Evolutionary conservation across 2,888 invertebrate species (phyloP).

Genomic region (Thymelicus sylvestris): DNA sequence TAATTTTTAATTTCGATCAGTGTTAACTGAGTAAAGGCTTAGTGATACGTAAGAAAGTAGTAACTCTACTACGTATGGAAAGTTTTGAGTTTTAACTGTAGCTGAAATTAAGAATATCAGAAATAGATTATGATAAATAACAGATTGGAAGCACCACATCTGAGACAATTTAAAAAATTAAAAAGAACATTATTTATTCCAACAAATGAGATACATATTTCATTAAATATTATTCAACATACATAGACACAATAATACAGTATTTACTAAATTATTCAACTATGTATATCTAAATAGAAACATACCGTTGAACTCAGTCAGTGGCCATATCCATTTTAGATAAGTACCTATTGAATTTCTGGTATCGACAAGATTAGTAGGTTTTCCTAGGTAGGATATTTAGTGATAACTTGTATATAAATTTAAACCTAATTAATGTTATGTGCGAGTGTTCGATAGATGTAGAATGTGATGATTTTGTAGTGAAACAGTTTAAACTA

Average conservation of each 20-base stretch:
- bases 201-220: not conserved
- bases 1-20: conserved; percentile 24
- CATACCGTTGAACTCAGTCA: conserved; percentile 43
- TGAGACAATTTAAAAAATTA: not conserved
- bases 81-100: conserved; percentile 11
- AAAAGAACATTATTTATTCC: not conserved
- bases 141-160: not conserved
- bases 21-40: conserved; percentile 19
- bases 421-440: conserved; percentile 80
- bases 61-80: not conserved
- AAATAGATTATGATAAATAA: not conserved
- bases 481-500: conserved; percentile 60
- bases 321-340: conserved; percentile 70
- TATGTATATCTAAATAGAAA: not conserved
- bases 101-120: not conserved
- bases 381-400: conserved; percentile 69
- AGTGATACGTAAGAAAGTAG: conserved; percentile 13
- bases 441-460: conserved; percentile 83
- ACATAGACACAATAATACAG: too few species aligned
- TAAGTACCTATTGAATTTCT: conserved; percentile 59
- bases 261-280: conserved; percentile 2
- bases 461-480: conserved; percentile 78
- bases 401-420: conserved; percentile 81
- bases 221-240: not conserved
- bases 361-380: conserved; percentile 64